Percentiles rank a stretch among this genome's conserved stretches.
phyloP scores from a whole-genome alignment of 1,140 invertebrate genomes.

The Drosophila paulistorum region DNA sequence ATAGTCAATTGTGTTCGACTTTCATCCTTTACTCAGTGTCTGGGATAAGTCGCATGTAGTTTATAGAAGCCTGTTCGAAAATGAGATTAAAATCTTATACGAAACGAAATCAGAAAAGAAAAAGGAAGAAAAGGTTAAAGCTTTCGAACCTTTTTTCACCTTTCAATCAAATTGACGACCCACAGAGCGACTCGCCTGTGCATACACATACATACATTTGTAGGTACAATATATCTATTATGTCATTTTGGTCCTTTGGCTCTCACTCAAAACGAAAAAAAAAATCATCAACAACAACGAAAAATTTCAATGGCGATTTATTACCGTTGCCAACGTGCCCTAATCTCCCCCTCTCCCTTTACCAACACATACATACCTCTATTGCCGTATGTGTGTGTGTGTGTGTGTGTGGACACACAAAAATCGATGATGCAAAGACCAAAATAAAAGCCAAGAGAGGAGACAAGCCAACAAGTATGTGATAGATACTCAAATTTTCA shows the following conservation, averaged over 20 bases:
- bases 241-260: not conserved
- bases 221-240: constrained; percentile 1
- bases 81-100: constrained; percentile 1
- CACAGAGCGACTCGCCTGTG: not conserved
- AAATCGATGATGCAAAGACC: constrained; percentile 72
- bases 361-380: not conserved
- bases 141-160: constrained; percentile 8
- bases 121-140: not conserved
- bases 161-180: constrained; percentile 7
- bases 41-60: not conserved
- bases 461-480: constrained; percentile 56
- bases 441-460: constrained; percentile 68
- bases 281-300: constrained; percentile 17
- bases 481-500: constrained; percentile 30
- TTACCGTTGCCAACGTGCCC: constrained; percentile 65
- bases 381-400: not conserved
- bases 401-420: constrained; percentile 34
- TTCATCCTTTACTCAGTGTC: too few species aligned
- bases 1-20: too few species aligned
- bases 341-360: not conserved
- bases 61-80: not conserved
- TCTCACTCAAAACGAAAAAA: not conserved
- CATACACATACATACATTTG: not conserved
- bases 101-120: not conserved
- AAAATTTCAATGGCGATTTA: constrained; percentile 75